Percentiles rank a stretch among this genome's conserved stretches.
Evolutionary conservation across 1,140 invertebrate species (phyloP).

Genomic region (Rhyacophila brunnea): DNA sequence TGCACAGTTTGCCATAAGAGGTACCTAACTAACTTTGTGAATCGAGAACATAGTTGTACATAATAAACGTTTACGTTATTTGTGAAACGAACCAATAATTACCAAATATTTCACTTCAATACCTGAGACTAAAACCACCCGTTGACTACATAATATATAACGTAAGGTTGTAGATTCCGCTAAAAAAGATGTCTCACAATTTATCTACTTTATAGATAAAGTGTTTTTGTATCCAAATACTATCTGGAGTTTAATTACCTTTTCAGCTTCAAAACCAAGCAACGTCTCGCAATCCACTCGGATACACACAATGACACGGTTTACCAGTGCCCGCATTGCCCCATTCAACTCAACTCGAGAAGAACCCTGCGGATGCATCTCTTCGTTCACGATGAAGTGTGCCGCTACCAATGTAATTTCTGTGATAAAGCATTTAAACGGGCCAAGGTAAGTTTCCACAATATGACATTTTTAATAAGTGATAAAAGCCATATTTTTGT

Average conservation of each 20-base stretch:
- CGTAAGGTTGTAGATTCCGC: too few species aligned
- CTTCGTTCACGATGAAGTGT: constrained; percentile 42
- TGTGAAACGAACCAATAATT: too few species aligned
- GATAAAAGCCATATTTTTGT: too few species aligned
- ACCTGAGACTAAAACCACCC: too few species aligned
- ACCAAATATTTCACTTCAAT: too few species aligned
- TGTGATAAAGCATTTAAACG: constrained; percentile 34
- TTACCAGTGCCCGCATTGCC: constrained; percentile 49
- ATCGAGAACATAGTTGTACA: too few species aligned
- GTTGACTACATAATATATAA: too few species aligned
- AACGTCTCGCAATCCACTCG: constrained; percentile 40
- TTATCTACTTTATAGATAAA: too few species aligned
- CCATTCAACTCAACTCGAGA: constrained; percentile 47
- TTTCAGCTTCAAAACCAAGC: constrained; percentile 42
- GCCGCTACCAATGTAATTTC: constrained; percentile 32
- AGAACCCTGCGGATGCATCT: constrained; percentile 51
- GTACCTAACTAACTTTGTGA: too few species aligned
- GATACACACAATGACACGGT: constrained; percentile 47
- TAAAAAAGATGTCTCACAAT: too few species aligned
- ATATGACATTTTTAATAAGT: neutral
- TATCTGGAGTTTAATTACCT: neutral
- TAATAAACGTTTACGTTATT: too few species aligned
- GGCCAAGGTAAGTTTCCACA: constrained; percentile 20
- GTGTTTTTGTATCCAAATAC: too few species aligned
- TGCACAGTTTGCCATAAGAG: constrained; percentile 48